phyloP scores from a whole-genome alignment of 2,113 vertebrate genomes.

The Nesogale talazaci region DNA sequence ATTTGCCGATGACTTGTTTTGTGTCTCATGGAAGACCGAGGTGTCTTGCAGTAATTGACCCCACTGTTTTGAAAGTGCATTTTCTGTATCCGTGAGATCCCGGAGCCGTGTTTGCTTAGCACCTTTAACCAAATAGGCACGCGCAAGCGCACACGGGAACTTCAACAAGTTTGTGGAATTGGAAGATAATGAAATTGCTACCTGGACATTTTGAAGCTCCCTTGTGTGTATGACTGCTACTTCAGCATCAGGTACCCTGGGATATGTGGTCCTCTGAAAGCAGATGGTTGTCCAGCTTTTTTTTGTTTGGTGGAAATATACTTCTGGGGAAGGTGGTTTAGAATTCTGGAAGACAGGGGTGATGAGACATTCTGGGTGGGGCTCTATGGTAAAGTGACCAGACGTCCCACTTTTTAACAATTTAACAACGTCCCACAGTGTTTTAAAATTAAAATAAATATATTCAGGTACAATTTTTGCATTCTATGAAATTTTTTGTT shows the following conservation, averaged over 20 bases:
- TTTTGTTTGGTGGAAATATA: neutral
- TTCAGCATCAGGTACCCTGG: neutral
- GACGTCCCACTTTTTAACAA: no score
- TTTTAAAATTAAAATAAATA: no score
- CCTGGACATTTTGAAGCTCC: no score
- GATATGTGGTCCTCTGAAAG: neutral
- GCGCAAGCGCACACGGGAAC: no score
- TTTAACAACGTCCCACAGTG: no score
- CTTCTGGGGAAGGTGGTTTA: neutral
- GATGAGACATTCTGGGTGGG: neutral
- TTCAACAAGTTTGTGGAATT: no score
- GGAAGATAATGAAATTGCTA: no score
- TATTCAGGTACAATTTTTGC: no score
- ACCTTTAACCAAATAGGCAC: neutral
- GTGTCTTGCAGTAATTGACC: neutral
- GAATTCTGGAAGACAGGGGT: neutral
- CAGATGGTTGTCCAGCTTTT: neutral
- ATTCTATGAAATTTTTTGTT: no score
- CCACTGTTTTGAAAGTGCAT: neutral
- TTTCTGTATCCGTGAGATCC: neutral
- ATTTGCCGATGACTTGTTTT: conserved; percentile 1
- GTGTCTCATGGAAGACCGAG: neutral
- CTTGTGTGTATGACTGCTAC: neutral
- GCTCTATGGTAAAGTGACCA: no score
- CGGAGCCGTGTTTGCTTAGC: neutral